A percentile compares a stretch with the other conserved stretches of the same genome.
These are phyloP conservation scores for Dicrurus megarhynchus DNA, from an alignment of 2,113 vertebrate species.

Conservation along the genomic window DNA sequence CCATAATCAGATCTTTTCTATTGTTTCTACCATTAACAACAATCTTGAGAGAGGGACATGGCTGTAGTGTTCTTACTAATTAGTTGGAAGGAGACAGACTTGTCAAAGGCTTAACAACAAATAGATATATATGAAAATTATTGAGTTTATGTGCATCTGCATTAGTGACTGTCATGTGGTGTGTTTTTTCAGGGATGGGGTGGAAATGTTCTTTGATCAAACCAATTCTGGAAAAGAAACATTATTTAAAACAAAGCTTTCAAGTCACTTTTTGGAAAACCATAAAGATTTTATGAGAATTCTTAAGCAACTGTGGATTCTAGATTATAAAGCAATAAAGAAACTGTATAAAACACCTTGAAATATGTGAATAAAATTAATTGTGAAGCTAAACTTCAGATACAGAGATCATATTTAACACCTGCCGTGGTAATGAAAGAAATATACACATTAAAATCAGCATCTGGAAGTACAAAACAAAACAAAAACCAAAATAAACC, in stretches of 20 bases:
- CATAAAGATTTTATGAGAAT: background rate
- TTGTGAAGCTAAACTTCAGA: background rate
- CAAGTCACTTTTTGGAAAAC: background rate
- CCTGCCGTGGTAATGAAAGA: background rate
- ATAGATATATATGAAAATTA: background rate
- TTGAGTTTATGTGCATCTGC: background rate
- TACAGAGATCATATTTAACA: background rate
- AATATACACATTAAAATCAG: background rate
- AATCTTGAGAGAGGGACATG: background rate
- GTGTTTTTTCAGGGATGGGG: background rate
- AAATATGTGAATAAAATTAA: background rate
- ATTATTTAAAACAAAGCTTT: background rate
- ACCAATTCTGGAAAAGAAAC: background rate
- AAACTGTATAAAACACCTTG: background rate
- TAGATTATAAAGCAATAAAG: background rate
- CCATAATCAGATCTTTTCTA: background rate
- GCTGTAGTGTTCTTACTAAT: background rate
- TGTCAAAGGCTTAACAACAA: background rate
- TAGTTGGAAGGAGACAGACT: background rate
- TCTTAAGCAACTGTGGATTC: background rate
- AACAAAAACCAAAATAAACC: background rate
- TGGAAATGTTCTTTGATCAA: background rate
- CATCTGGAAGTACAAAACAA: background rate
- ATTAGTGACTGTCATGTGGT: background rate
- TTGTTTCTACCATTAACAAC: background rate